Evolutionary conservation across 2,113 vertebrate species (phyloP).

Genomic region (Petromus typicus): DNA sequence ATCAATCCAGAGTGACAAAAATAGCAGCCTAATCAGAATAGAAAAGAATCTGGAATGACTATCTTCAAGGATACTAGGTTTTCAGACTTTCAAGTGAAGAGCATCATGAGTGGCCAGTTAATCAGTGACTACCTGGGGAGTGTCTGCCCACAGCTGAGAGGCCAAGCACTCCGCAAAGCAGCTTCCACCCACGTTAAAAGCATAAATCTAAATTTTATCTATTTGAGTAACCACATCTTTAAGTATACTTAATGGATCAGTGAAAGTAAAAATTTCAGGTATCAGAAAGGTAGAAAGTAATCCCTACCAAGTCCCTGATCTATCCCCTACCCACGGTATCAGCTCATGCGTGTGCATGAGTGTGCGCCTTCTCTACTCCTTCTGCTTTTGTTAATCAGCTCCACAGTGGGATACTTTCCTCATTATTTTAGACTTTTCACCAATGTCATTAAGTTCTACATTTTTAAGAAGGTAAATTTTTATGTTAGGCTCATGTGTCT

Average conservation of each 20-base stretch:
- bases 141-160: not conserved
- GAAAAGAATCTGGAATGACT: conserved; percentile 6
- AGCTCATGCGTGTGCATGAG: not conserved
- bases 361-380: rapidly evolving
- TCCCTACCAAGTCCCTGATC: not conserved
- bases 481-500: not conserved
- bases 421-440: not conserved
- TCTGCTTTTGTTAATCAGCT: not conserved
- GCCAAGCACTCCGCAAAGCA: not conserved
- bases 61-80: conserved; percentile 35
- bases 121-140: not conserved
- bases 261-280: not conserved
- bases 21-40: conserved; percentile 49
- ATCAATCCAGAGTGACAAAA: conserved; percentile 60
- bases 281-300: not conserved
- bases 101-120: not conserved
- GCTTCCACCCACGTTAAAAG: not conserved
- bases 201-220: not conserved
- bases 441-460: not conserved
- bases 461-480: not conserved
- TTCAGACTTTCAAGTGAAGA: conserved; percentile 10
- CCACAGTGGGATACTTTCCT: not conserved
- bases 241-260: not conserved
- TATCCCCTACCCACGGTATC: not conserved
- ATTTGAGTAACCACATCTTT: not conserved